phyloP scores from a whole-genome alignment of 92 coral and sea anemone genomes.

The Phymanthus crucifer region DNA sequence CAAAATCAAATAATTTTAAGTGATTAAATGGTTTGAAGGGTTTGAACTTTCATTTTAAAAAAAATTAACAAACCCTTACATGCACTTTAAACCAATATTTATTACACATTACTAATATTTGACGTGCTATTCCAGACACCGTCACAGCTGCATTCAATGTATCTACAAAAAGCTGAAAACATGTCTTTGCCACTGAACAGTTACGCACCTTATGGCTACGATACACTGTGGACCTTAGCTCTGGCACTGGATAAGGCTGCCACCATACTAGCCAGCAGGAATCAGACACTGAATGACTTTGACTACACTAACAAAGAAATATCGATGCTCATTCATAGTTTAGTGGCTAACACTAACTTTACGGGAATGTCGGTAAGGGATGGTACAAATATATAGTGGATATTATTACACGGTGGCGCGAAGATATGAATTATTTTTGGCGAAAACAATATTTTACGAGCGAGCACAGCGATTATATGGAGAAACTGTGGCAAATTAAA shows the following conservation, averaged over 20 bases:
- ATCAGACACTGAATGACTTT: constrained; percentile 59
- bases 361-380: constrained; percentile 79
- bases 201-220: constrained; percentile 73
- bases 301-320: constrained; percentile 41
- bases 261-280: constrained; percentile 30
- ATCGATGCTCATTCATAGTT: constrained; percentile 12
- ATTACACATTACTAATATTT: not conserved
- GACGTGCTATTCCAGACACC: constrained; percentile 35
- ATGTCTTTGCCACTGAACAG: constrained; percentile 34
- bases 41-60: too few relatives aligned
- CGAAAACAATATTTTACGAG: too few relatives aligned
- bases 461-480: too few relatives aligned
- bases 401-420: too few relatives aligned
- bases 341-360: constrained; percentile 44
- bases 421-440: not conserved
- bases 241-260: constrained; percentile 59
- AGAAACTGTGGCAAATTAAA: too few relatives aligned
- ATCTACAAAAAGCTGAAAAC: constrained; percentile 26
- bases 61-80: too few relatives aligned
- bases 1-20: too few relatives aligned
- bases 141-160: constrained; percentile 27
- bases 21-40: too few relatives aligned
- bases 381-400: too few relatives aligned
- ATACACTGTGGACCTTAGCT: constrained; percentile 64
- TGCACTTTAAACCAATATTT: not conserved